Evolutionary conservation across 2,888 invertebrate species (phyloP).

Genomic region (Andricus curvator): DNA sequence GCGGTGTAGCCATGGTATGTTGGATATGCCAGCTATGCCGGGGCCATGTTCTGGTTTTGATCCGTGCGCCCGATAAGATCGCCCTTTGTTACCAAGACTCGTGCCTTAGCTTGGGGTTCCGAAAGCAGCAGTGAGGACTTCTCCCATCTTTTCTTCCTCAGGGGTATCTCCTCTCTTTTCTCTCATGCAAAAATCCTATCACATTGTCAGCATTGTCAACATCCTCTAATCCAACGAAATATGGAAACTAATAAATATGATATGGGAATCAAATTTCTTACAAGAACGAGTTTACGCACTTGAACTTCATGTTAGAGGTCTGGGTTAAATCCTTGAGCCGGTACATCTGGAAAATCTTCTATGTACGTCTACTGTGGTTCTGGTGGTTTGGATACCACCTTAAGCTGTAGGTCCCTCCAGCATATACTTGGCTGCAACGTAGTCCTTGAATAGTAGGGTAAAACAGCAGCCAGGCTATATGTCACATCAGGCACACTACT

Average conservation of each 20-base stretch:
- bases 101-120: constrained; percentile 72
- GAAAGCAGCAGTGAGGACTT: constrained; percentile 52
- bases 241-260: background rate
- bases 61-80: constrained; percentile 76
- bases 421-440: too few relatives aligned
- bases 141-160: constrained; percentile 42
- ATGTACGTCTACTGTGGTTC: too few relatives aligned
- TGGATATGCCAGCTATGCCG: constrained; percentile 76
- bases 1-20: constrained; percentile 69
- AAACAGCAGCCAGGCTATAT: too few relatives aligned
- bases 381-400: too few relatives aligned
- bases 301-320: too few relatives aligned
- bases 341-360: too few relatives aligned
- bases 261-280: background rate
- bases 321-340: too few relatives aligned
- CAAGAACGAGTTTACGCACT: too few relatives aligned
- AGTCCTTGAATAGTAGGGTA: too few relatives aligned
- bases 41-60: constrained; percentile 77
- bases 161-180: constrained; percentile 10
- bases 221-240: background rate
- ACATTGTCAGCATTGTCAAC: constrained; percentile 4
- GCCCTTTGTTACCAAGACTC: constrained; percentile 76
- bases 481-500: too few relatives aligned
- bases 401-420: too few relatives aligned
- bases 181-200: background rate